Percentiles rank a stretch among this genome's conserved stretches.
phyloP scores from a whole-genome alignment of 1,140 invertebrate genomes.

The Neuroterus valhalla region DNA sequence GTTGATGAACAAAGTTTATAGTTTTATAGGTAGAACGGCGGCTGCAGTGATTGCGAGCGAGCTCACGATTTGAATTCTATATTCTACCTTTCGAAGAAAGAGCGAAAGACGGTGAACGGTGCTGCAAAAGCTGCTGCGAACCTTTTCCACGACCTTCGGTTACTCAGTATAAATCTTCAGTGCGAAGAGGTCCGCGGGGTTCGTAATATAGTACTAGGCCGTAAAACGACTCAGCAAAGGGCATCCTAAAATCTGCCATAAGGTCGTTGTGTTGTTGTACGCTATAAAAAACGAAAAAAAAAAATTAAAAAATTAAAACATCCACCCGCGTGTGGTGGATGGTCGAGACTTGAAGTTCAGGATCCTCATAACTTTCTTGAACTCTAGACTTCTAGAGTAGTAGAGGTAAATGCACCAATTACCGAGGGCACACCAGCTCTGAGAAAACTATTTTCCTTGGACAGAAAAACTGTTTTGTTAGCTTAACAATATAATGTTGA shows the following conservation, averaged over 20 bases:
- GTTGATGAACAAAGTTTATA: neutral
- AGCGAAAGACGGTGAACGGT: slow-evolving; percentile 21
- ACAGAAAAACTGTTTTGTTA: no score
- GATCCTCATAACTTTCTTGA: no score
- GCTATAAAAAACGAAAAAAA: neutral
- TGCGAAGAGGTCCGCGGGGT: neutral
- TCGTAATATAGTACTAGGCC: neutral
- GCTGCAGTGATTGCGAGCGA: slow-evolving; percentile 4
- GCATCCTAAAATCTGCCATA: neutral
- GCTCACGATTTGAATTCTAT: slow-evolving; percentile 23
- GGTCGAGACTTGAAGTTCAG: no score
- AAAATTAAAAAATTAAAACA: no score
- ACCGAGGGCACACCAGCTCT: no score
- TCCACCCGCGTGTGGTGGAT: no score
- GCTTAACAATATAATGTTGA: no score
- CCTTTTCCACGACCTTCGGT: slow-evolving; percentile 41
- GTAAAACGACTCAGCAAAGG: slow-evolving; percentile 1
- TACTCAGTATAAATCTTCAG: slow-evolving; percentile 17
- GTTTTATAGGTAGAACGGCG: neutral
- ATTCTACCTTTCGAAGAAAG: slow-evolving; percentile 24
- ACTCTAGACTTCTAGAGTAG: no score
- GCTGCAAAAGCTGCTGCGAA: slow-evolving; percentile 32
- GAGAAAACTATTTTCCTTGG: no score
- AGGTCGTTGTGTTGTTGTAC: no score
- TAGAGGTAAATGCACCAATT: no score